Base-by-base conservation (phyloP, 2,888 invertebrate genomes). In the Stictocephala bisonia region DNA sequence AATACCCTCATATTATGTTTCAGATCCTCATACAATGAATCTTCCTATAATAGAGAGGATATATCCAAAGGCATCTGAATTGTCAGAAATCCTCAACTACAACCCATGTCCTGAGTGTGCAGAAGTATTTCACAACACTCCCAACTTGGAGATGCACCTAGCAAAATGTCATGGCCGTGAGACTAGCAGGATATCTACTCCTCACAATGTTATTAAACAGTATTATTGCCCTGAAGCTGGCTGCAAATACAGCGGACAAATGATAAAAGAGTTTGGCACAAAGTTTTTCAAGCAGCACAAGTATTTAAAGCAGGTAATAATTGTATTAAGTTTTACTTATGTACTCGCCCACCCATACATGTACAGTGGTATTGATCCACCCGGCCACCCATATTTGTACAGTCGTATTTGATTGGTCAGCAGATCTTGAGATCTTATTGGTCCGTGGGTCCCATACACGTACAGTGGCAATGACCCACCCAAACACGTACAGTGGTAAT, bases 71-170 rank as follows among this genome's bases (percentile, higher is more conserved):
- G 73, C 73, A 35, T 75, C 73, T 9, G 76, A 78, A 71, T 41
- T 78, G 13, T 60, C 69, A 13, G 75, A 75, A 67, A 74, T 75
- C 7, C 41, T 73, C 13, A 78, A 74, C n/a, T 74, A 78, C 64
- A 67, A 75, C 11, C 71, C 69, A 26, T 86, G 86, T 74, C 76
- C 85, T 0, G 85, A 86, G 77, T 79, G 82, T 3, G 84, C 80
- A 0, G 83, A 84, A 24, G 81, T 84, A 1, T 89, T 89, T 78
- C 84, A 83, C 22, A 87, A 87, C 72, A 82, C 84, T 24, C 85
- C 88, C 9, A 87, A 88, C 78, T 83, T 88, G 27, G 85, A 85
- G 73, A 82, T 86, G 75, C 92, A 92, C 79, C 78, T 91, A 3
- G 81, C 84, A 0, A 89, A 87, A 77, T 84, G 84, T 0, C 91